A percentile compares a stretch with the other conserved stretches of the same genome.
These are phyloP conservation scores for Sitobion miscanthi DNA, from an alignment of 1,140 invertebrate genomes.

Conservation along the genomic window DNA sequence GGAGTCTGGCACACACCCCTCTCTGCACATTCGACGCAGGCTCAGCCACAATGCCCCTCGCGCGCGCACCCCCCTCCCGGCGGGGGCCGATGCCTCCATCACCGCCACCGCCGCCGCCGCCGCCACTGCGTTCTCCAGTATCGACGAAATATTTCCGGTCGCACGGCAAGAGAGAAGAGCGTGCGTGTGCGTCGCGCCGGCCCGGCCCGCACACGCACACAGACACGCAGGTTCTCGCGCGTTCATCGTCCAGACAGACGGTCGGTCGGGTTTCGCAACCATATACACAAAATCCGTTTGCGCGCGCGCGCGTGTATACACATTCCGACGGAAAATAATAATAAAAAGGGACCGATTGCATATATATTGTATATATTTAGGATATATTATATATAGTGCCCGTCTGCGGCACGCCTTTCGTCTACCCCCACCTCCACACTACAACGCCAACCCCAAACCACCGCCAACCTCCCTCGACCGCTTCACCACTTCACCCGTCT, in stretches of 20 bases:
- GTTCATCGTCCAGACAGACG: slow-evolving; percentile 20
- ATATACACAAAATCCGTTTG: neutral
- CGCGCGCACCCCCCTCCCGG: neutral
- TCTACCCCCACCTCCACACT: neutral
- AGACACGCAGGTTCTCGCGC: neutral
- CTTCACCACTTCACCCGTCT: neutral
- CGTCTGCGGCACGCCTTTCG: slow-evolving; percentile 20
- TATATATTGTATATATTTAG: neutral
- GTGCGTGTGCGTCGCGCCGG: slow-evolving; percentile 27
- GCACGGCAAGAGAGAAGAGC: slow-evolving; percentile 24
- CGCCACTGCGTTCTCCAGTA: neutral
- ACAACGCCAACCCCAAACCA: neutral
- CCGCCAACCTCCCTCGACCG: neutral
- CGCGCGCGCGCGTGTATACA: too few relatives aligned
- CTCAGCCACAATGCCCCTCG: neutral
- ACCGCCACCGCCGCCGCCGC: neutral
- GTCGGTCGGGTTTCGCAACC: slow-evolving; percentile 27
- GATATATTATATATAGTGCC: neutral
- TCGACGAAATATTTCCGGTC: slow-evolving; percentile 53
- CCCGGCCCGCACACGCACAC: neutral
- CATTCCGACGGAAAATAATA: slow-evolving; percentile 28
- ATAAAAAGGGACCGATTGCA: neutral
- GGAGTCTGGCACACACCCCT: slow-evolving; percentile 46
- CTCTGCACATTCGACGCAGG: neutral
- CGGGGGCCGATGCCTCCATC: neutral